phyloP scores from a whole-genome alignment of 2,113 vertebrate genomes.

The Naja naja region DNA sequence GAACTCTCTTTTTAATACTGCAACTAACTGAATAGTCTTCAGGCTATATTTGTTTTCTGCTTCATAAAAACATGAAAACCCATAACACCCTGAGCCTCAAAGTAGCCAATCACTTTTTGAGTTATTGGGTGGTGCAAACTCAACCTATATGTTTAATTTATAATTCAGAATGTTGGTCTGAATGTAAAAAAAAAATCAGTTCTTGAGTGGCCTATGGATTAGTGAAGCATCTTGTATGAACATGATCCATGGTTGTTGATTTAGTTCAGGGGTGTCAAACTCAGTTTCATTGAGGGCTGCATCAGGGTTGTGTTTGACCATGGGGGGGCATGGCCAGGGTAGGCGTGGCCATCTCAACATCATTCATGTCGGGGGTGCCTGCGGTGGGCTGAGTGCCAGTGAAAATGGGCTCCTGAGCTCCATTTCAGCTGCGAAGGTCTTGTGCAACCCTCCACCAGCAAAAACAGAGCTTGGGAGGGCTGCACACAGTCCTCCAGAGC shows the following conservation, averaged over 20 bases:
- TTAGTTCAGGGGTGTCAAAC: neutral
- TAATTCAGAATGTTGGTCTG: neutral
- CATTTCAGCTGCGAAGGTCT: too few species aligned
- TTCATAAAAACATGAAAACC: neutral
- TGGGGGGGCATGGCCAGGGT: too few species aligned
- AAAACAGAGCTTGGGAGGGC: too few species aligned
- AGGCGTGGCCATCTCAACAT: too few species aligned
- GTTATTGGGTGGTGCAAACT: neutral
- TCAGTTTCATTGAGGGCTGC: too few species aligned
- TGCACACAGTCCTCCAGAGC: too few species aligned
- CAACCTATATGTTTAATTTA: neutral
- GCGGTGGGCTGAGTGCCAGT: too few species aligned
- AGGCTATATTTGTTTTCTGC: neutral
- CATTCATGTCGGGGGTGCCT: too few species aligned
- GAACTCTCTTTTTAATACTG: neutral
- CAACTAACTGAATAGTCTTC: neutral
- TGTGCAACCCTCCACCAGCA: too few species aligned
- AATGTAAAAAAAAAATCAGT: neutral
- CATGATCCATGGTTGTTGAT: fast-evolving
- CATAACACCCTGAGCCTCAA: neutral
- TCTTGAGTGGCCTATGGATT: neutral
- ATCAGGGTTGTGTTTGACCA: too few species aligned
- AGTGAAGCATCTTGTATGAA: neutral
- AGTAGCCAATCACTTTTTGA: neutral
- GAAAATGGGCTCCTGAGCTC: too few species aligned